Base-by-base conservation (phyloP, 2,113 vertebrate species). In the Macquaria australasica region DNA sequence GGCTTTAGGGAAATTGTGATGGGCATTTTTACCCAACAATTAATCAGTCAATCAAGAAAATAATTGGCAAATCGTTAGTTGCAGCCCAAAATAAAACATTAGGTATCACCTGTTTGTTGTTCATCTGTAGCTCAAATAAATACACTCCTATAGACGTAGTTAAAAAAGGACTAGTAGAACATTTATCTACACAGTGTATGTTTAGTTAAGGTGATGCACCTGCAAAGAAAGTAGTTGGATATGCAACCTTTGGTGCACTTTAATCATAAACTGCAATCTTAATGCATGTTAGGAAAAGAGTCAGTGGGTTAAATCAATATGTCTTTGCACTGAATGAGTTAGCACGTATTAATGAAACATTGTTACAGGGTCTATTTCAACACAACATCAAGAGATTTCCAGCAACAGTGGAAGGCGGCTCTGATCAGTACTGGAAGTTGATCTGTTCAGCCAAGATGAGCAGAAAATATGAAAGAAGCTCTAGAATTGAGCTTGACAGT, bases 281-380 rank as follows among this genome's bases (percentile, higher is more conserved):
- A 31, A 25, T n/a, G 41, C 37, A 60, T 37, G 41, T 45, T 68
- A 23, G n/a, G 12, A 50, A 39, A 70, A 39, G 4, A 37, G 25
- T 7, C 6, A 25, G 12, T 1, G 9, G 12, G 37, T 45, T 20
- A 79, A 43, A 34, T 34, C 4, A 43, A 7, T 58, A 9, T 10
- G 18, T 43, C 2, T 56, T 41, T 28, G 11, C 50, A 37, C 25
- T 37, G 15, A 56, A 39, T 34, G 20, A 31, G 14, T 43, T n/a
- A 64, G 58, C 28, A n/a, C 18, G 3, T 64, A 39, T 50, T 60
- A 28, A 8, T 70, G 4, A 82, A 56, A 82, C 8, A 58, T 34
- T 80, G 34, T 72, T 43, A 37, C 25, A 12, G 31, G 20, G 14
- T 53, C 37, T 63, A 23, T 72, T 62, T 76, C 31, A 66, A 76